A percentile compares a stretch with the other conserved stretches of the same genome.
phyloP scores from a whole-genome alignment of 2,113 vertebrate species.

The Rhagologus leucostigma region DNA sequence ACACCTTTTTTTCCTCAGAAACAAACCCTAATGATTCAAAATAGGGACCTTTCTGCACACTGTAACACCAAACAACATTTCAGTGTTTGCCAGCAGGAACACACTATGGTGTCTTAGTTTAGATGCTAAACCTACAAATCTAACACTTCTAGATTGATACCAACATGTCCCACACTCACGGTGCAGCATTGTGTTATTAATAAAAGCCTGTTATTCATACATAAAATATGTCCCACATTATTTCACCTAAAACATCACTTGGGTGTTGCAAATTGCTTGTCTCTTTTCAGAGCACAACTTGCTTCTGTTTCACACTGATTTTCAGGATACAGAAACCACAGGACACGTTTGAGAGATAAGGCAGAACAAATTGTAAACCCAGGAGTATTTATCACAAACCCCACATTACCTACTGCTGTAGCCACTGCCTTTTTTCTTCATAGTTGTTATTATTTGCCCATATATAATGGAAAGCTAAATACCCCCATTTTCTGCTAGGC shows the following conservation, averaged over 20 bases:
- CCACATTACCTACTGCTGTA: neutral
- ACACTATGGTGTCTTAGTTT: neutral
- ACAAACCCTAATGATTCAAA: neutral
- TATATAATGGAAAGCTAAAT: neutral
- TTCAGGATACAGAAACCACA: neutral
- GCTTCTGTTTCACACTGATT: neutral
- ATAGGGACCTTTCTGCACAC: fast-evolving
- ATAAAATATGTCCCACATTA: neutral
- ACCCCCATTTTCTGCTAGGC: neutral
- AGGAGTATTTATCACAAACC: neutral
- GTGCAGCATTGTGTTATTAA: neutral
- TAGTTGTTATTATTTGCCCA: neutral
- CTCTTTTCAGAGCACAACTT: neutral
- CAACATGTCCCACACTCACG: neutral
- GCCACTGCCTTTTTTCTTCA: neutral
- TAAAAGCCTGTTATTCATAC: neutral
- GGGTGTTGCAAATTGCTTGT: neutral
- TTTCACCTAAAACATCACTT: neutral
- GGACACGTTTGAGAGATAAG: neutral
- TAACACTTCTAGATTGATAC: neutral
- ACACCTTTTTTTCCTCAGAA: neutral
- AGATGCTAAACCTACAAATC: neutral
- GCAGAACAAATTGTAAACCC: neutral
- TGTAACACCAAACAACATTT: neutral
- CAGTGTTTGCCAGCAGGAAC: neutral